Evolutionary conservation across 92 coral and sea anemone species (phyloP).

Genomic region (Isaurus tuberculatus): DNA sequence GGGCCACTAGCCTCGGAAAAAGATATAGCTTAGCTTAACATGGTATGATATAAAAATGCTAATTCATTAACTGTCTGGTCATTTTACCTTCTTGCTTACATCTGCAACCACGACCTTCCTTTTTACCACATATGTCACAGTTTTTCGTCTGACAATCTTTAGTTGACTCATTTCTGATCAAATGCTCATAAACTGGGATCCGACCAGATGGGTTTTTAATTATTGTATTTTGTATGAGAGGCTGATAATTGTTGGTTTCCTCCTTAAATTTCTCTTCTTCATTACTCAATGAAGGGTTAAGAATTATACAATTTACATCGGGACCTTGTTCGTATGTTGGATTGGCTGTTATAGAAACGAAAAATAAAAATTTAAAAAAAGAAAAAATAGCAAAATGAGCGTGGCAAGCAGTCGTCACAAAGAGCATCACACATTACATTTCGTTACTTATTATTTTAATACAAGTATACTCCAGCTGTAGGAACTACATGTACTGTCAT

Average conservation of each 20-base stretch:
- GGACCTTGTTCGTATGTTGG: slow-evolving; percentile 30
- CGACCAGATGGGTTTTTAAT: slow-evolving; percentile 1
- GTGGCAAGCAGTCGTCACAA: too few species aligned
- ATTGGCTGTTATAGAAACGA: neutral
- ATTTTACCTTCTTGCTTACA: neutral
- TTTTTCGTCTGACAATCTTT: neutral
- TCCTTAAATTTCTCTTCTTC: neutral
- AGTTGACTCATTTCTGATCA: neutral
- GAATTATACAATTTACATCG: neutral
- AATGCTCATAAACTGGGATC: slow-evolving; percentile 19
- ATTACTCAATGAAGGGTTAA: neutral
- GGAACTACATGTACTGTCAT: too few species aligned
- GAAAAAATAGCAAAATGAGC: neutral
- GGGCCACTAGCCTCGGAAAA: too few species aligned
- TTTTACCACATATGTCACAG: neutral
- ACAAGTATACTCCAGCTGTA: too few species aligned
- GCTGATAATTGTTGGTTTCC: slow-evolving; percentile 12
- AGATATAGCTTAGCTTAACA: too few species aligned
- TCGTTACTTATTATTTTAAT: too few species aligned
- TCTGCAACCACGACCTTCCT: neutral
- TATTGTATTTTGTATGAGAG: slow-evolving; percentile 36
- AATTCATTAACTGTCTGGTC: too few species aligned
- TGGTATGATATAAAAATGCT: too few species aligned
- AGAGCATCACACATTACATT: too few species aligned
- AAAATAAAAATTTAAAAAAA: neutral